Evolutionary conservation across 1,140 invertebrate genomes (phyloP), one percentile per base, ranked within the genome.

Genomic region (Macrobrachium nipponense): DNA sequence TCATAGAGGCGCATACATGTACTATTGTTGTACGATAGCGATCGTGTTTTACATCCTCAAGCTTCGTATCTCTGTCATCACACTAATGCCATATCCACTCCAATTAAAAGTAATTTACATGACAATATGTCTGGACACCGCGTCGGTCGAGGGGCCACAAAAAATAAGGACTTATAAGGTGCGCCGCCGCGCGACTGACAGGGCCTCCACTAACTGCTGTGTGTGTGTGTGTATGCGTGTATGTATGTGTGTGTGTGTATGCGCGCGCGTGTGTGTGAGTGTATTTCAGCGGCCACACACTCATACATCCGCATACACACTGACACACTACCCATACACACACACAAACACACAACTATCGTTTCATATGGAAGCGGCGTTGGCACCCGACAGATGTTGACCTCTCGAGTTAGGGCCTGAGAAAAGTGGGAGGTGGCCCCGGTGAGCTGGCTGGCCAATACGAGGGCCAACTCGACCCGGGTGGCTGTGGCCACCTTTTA

Each of bases 101-200:
- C 85, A 86, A 86, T 86, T 86, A 86, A 86, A 80, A 80, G 78
- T 80, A 80, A 86, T 86, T 86, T 86, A 86, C 85, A 86, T 86
- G 78, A 86, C 85, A 86, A 86, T 86, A 86, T 86, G 79, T 86
- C 85, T 86, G 85, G 85, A 77, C 77, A 76, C 77, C 72, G 77
- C 66, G 85, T 43, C 85, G 68, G 77, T 18, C 85, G n/a, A 80
- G 59, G 36, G 8, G 5, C 11, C 66, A 51, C 58, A 80, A 86
- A 86, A 80, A 86, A 86, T 73, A 79, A 80, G 76, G 70, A 76
- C 85, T 75, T 86, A 86, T 86, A 86, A 76, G 85, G 85, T 18
- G 72, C 61, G 58, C 58, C 68, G 68, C 12, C 68, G 68, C 17
- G 23, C n/a, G 23, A 27, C 68, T 70, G 68, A 23, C 68, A 23